Evolutionary conservation across 2,113 vertebrate genomes (phyloP), one percentile per base, ranked within the genome.

Genomic region (Leptobrachium ailaonicum): DNA sequence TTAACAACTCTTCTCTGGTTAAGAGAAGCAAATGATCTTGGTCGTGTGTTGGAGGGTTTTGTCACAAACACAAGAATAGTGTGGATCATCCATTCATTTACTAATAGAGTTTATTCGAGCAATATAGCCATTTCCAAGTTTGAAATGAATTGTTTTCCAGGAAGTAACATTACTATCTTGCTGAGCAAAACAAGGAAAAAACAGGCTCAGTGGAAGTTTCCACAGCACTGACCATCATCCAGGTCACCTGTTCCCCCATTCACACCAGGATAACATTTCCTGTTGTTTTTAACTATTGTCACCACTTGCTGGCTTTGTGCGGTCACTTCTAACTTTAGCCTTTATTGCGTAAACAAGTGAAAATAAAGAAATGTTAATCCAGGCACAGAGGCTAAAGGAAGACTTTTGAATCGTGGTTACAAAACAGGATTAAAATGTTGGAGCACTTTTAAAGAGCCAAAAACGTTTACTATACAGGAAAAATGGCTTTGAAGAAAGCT

Each of bases 211-310:
- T 98, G 95, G 95, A 97, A 96, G 94, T 98, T 98, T 97, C 97
- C 97, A 98, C 94, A 95, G 93, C 89, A 93, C 91, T 90, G 88
- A 93, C 95, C 95, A 96, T 96, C 96, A 96, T 96, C 95, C 95
- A 94, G 91, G 94, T 97, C 95, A 96, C 96, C 95, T 97, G 96
- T 93, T 96, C 95, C 91, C 20, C 84, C 92, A 95, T 91, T 93
- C 93, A 95, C 94, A 96, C 90, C 90, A 90, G 88, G 92, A 92
- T 91, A 93, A 96, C 96, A 95, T 95, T 97, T 98, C 97, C 96
- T 98, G 95, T 98, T 98, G 20, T 32, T 97, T 96, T 91, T 89
- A 94, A 94, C 94, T 85, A 95, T 94, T 98, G 95, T 96, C 95
- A 96, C 92, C 91, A 87, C 92, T 92, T 90, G 91, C 93, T 88